Percentiles rank a stretch among this genome's conserved stretches.
phyloP scores from a whole-genome alignment of 2,888 invertebrate species.

The Pollenia angustigena region DNA sequence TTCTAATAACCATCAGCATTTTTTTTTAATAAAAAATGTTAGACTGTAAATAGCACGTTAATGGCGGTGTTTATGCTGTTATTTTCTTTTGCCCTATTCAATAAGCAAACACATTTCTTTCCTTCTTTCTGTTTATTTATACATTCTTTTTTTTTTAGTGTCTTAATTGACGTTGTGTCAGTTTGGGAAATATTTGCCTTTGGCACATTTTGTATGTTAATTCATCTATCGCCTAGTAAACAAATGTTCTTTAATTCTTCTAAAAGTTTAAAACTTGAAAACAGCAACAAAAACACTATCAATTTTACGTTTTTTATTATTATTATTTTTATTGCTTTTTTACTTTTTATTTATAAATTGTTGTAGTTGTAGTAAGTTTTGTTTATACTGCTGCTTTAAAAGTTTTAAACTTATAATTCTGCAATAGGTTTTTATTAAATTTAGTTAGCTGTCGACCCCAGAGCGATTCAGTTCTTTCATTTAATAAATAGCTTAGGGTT shows the following conservation, averaged over 20 bases:
- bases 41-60: too few relatives aligned
- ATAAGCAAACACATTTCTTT: too few relatives aligned
- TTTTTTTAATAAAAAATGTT: too few relatives aligned
- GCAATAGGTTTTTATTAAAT: slow-evolving; percentile 78
- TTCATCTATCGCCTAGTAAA: slow-evolving; percentile 50
- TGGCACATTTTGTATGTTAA: slow-evolving; percentile 66
- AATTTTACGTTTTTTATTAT: slow-evolving; percentile 35
- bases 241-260: slow-evolving; percentile 34
- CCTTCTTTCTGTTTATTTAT: slow-evolving; percentile 10
- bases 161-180: background rate
- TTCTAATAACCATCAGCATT: too few relatives aligned
- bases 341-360: background rate
- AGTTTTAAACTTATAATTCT: slow-evolving; percentile 65
- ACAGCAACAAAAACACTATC: slow-evolving; percentile 38
- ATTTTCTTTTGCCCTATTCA: too few relatives aligned
- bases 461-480: slow-evolving; percentile 62
- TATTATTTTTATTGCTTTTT: slow-evolving; percentile 15
- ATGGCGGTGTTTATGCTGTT: too few relatives aligned
- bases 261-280: slow-evolving; percentile 13
- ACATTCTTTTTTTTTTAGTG: background rate
- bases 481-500: background rate
- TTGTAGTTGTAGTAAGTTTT: slow-evolving; percentile 1
- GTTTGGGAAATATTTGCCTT: slow-evolving; percentile 49
- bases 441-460: slow-evolving; percentile 78
- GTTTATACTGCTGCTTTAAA: background rate